Percentiles rank a stretch among this genome's conserved stretches.
Conservation (phyloP, 64 coral and sea anemone genomes). For the Stichodactyla mertensii region DNA sequence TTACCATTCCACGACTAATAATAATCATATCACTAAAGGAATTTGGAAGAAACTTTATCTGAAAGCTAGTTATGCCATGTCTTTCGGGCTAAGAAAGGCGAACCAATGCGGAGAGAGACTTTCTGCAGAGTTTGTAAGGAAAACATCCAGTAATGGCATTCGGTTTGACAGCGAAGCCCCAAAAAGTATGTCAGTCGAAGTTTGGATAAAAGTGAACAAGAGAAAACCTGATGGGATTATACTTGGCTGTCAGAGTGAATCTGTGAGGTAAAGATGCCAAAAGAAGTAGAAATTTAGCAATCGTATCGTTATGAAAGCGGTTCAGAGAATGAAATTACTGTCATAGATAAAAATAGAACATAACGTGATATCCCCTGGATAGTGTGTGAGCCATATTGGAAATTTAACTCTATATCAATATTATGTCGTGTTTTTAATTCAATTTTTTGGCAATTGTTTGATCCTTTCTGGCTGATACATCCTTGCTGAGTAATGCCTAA, state of each 20-base stretch:
- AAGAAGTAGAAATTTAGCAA: neutral
- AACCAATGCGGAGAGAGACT: slow-evolving; percentile 39
- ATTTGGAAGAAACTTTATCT: slow-evolving; percentile 80
- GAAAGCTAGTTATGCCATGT: slow-evolving; percentile 77
- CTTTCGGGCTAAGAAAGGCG: slow-evolving; percentile 37
- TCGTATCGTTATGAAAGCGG: neutral
- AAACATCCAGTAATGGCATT: slow-evolving; percentile 45
- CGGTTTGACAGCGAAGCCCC: slow-evolving; percentile 69
- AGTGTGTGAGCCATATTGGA: neutral
- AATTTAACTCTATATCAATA: no score
- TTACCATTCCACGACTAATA: neutral
- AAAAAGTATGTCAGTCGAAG: slow-evolving; percentile 51
- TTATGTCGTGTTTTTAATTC: no score
- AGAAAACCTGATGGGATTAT: slow-evolving; percentile 78
- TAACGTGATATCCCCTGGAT: neutral
- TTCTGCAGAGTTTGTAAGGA: slow-evolving; percentile 71
- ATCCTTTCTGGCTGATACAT: no score
- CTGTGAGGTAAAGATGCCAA: slow-evolving; percentile 48
- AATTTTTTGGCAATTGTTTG: no score
- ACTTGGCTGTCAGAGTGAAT: slow-evolving; percentile 90
- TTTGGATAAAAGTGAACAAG: slow-evolving; percentile 63
- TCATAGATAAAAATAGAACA: neutral
- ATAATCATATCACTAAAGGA: slow-evolving; percentile 22
- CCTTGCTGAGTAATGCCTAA: no score
- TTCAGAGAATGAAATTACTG: neutral